Percentiles rank a stretch among this genome's conserved stretches.
Evolutionary conservation across 2,888 invertebrate genomes (phyloP).

Genomic region (Cheilosia urbana): DNA sequence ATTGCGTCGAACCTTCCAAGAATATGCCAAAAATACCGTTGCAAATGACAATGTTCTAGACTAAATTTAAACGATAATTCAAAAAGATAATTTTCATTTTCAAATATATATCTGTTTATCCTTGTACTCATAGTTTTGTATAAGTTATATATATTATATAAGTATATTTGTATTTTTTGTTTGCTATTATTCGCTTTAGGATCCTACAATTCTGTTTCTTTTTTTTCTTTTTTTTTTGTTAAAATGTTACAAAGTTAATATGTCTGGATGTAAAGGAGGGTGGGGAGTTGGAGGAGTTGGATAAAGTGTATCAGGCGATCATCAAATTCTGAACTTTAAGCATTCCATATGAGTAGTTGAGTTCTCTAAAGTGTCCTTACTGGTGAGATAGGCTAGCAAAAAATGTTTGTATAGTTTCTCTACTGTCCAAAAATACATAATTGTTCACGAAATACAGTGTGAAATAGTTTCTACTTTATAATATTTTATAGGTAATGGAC

Average conservation of each 20-base stretch:
- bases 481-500: constrained; percentile 51
- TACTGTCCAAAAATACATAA: constrained; percentile 49
- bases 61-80: constrained; percentile 48
- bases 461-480: constrained; percentile 23
- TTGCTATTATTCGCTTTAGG: constrained; percentile 62
- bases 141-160: constrained; percentile 53
- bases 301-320: constrained; percentile 40
- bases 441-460: constrained; percentile 15
- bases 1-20: constrained; percentile 13
- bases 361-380: constrained; percentile 10
- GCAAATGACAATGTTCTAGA: constrained; percentile 50
- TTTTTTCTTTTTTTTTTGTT: constrained; percentile 17
- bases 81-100: constrained; percentile 36
- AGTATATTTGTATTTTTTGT: constrained; percentile 37
- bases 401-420: constrained; percentile 31
- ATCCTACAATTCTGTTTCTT: constrained; percentile 50
- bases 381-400: constrained; percentile 44
- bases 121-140: constrained; percentile 61
- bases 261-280: background rate
- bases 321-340: constrained; percentile 2
- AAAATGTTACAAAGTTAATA: constrained; percentile 3
- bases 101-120: constrained; percentile 59
- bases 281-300: constrained; percentile 14
- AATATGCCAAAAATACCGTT: constrained; percentile 18
- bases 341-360: background rate